phyloP scores from a whole-genome alignment of 2,888 invertebrate genomes.

The Cremastinae sp. region DNA sequence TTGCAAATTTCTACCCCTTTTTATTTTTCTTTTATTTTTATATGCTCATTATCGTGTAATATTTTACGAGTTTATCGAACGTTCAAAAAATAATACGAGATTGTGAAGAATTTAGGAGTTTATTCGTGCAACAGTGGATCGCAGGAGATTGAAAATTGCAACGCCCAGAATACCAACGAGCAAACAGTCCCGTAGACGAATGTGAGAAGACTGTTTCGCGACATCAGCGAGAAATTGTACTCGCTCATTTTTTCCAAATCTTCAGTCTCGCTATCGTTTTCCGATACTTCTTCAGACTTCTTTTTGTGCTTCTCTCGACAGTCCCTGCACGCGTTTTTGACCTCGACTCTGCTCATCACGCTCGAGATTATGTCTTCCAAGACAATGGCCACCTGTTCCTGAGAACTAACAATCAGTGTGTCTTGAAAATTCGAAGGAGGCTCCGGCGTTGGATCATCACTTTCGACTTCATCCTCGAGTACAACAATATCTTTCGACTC shows the following conservation, averaged over 20 bases:
- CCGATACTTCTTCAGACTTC: neutral
- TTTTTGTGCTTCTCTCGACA: neutral
- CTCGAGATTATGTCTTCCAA: slow-evolving; percentile 31
- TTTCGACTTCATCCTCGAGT: neutral
- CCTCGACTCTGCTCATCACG: slow-evolving; percentile 1
- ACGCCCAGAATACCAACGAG: slow-evolving; percentile 68
- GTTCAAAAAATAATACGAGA: slow-evolving; percentile 9
- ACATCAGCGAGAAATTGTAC: slow-evolving; percentile 48
- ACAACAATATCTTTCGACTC: neutral
- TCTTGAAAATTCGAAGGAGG: slow-evolving; percentile 26
- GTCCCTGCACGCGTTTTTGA: neutral
- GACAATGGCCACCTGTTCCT: slow-evolving; percentile 33
- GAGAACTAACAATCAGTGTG: slow-evolving; percentile 28
- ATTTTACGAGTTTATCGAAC: neutral
- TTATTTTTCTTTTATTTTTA: slow-evolving; percentile 3
- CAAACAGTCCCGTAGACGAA: slow-evolving; percentile 68
- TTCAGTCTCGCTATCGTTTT: slow-evolving; percentile 2
- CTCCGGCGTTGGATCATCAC: neutral
- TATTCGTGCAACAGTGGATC: slow-evolving; percentile 56
- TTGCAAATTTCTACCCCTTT: slow-evolving; percentile 12
- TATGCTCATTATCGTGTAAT: neutral
- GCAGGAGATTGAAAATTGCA: slow-evolving; percentile 69
- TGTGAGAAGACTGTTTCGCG: slow-evolving; percentile 63
- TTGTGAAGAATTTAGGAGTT: slow-evolving; percentile 14
- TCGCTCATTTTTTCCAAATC: neutral